Percentiles rank a stretch among this genome's conserved stretches.
These are phyloP conservation scores for Icerya purchasi DNA, from an alignment of 2,888 invertebrate species.

Conservation along the genomic window DNA sequence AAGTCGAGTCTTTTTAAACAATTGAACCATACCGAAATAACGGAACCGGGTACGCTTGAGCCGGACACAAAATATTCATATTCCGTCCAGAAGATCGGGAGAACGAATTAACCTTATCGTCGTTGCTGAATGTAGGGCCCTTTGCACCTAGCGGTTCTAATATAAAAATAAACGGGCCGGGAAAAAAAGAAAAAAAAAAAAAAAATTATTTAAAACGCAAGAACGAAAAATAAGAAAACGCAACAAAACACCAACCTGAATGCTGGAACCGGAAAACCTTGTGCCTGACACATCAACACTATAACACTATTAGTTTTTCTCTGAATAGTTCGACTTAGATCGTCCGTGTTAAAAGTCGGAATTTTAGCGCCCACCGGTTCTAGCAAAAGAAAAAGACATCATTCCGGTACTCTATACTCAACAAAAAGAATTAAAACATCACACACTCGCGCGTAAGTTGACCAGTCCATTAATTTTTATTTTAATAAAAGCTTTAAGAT, in stretches of 20 bases:
- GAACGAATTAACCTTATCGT: constrained; percentile 27
- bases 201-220: not conserved
- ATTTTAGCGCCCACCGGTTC: constrained; percentile 46
- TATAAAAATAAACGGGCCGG: not conserved
- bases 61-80: constrained; percentile 29
- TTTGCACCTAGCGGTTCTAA: constrained; percentile 42
- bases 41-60: constrained; percentile 48
- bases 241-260: constrained; percentile 23
- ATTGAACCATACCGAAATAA: constrained; percentile 47
- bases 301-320: constrained; percentile 33
- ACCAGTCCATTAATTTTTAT: constrained; percentile 2
- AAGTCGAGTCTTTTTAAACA: too few relatives aligned
- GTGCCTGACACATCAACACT: constrained; percentile 29
- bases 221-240: constrained; percentile 5
- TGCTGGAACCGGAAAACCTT: constrained; percentile 26
- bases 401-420: too few relatives aligned
- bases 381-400: too few relatives aligned
- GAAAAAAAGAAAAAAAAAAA: not conserved
- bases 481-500: constrained; percentile 1
- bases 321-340: constrained; percentile 37
- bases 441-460: too few relatives aligned
- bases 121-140: constrained; percentile 40
- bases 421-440: too few relatives aligned
- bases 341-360: constrained; percentile 40
- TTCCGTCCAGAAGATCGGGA: constrained; percentile 22